A percentile compares a stretch with the other conserved stretches of the same genome.
Conservation (phyloP, 2,113 vertebrate genomes). For the Mustela lutreola region DNA sequence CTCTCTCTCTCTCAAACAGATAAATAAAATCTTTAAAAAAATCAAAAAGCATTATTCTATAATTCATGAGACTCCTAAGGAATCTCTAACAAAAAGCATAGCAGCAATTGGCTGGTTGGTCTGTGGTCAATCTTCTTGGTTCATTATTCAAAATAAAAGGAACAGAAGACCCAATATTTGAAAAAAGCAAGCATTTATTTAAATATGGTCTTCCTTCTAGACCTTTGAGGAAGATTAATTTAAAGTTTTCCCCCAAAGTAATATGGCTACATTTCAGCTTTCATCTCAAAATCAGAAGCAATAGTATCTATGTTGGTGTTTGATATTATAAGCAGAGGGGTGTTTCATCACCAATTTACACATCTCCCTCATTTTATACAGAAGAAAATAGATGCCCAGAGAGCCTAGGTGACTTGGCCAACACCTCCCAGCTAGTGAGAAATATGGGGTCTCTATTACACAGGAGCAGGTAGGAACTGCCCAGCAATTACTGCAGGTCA, state of each 20-base stretch:
- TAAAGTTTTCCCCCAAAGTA: background rate
- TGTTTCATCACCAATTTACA: background rate
- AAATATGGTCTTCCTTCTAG: conserved; percentile 22
- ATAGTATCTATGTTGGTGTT: background rate
- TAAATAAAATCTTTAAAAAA: background rate
- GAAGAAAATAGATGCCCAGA: background rate
- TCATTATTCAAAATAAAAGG: background rate
- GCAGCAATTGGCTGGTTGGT: background rate
- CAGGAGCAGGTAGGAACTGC: background rate
- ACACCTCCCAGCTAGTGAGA: background rate
- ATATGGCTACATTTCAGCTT: background rate
- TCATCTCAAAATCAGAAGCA: conserved; percentile 38
- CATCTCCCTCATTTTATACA: conserved; percentile 21
- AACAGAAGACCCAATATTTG: background rate
- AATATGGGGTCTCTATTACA: background rate
- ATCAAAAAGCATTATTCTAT: background rate
- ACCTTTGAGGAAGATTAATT: background rate
- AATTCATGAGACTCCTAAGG: background rate
- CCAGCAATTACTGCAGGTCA: background rate
- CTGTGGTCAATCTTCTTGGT: background rate
- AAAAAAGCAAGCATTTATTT: background rate
- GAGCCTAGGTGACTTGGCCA: background rate
- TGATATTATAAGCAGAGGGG: background rate
- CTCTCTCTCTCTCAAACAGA: background rate
- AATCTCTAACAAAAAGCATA: background rate